Percentiles rank a stretch among this genome's conserved stretches.
Conservation (phyloP, 2,797 vertebrate genomes). For the Rhinella marina region DNA sequence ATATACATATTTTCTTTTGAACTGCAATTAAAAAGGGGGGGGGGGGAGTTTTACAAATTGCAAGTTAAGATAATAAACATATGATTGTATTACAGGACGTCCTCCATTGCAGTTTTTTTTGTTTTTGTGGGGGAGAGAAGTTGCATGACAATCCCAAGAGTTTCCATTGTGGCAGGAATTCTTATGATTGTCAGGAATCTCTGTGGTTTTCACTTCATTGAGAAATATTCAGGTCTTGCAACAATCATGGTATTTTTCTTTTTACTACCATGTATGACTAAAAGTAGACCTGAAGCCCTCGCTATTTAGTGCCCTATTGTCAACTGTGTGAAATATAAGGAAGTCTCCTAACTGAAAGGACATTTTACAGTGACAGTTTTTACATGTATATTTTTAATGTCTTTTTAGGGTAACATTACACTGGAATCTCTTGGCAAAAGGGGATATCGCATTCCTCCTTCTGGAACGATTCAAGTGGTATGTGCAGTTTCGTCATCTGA, state of each 20-base stretch:
- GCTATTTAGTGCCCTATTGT: neutral
- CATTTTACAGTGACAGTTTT: neutral
- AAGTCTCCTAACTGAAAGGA: too few species aligned
- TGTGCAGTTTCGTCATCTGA: slow-evolving; percentile 64
- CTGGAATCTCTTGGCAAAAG: slow-evolving; percentile 97
- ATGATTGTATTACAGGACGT: too few species aligned
- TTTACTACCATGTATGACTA: neutral
- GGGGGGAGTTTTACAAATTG: too few species aligned
- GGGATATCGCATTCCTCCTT: slow-evolving; percentile 98
- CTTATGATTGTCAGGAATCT: neutral
- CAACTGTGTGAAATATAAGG: neutral
- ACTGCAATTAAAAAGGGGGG: too few species aligned
- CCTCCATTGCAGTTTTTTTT: too few species aligned
- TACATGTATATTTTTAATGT: neutral
- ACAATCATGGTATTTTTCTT: neutral
- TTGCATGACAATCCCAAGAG: neutral
- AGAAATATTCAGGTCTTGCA: neutral
- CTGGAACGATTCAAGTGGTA: slow-evolving; percentile 99
- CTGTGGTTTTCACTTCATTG: neutral
- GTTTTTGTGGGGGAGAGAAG: neutral
- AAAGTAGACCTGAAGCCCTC: neutral
- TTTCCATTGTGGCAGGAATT: neutral
- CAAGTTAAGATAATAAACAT: too few species aligned
- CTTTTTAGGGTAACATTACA: slow-evolving; percentile 96
- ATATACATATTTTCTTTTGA: too few species aligned